A percentile compares a stretch with the other conserved stretches of the same genome.
Conservation (phyloP, 2,113 vertebrate species). For the Myotis brandtii region DNA sequence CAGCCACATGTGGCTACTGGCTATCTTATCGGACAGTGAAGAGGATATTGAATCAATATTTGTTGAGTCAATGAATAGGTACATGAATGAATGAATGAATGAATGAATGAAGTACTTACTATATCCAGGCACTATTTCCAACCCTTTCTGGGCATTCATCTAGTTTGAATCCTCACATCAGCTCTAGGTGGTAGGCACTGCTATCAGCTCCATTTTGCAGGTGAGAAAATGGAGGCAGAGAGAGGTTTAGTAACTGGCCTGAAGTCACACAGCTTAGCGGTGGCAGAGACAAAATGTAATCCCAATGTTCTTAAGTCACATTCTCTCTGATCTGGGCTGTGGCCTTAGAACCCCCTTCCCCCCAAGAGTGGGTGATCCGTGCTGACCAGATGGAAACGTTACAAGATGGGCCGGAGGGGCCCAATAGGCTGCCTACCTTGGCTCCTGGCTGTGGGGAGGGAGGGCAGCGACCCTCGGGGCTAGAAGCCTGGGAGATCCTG, state of each 20-base stretch:
- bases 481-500: conserved; percentile 53
- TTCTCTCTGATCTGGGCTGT: not conserved
- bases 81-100: not conserved
- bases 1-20: not conserved
- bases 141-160: not conserved
- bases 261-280: not conserved
- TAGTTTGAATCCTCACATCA: not conserved
- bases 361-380: too few relatives aligned
- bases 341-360: not conserved
- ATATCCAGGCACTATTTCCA: not conserved
- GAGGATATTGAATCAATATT: not conserved
- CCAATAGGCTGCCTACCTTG: conserved; percentile 61
- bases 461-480: not conserved
- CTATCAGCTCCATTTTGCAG: not conserved
- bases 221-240: not conserved
- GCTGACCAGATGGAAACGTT: not conserved
- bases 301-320: not conserved
- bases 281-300: not conserved
- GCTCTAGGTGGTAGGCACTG: not conserved
- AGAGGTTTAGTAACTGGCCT: not conserved
- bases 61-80: not conserved
- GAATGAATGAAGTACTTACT: not conserved
- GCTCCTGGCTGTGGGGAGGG: conserved; percentile 39
- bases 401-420: rapidly evolving
- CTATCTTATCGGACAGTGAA: not conserved